Conservation (phyloP, 2,113 vertebrate genomes). For the Paracanthobrama guichenoti region DNA sequence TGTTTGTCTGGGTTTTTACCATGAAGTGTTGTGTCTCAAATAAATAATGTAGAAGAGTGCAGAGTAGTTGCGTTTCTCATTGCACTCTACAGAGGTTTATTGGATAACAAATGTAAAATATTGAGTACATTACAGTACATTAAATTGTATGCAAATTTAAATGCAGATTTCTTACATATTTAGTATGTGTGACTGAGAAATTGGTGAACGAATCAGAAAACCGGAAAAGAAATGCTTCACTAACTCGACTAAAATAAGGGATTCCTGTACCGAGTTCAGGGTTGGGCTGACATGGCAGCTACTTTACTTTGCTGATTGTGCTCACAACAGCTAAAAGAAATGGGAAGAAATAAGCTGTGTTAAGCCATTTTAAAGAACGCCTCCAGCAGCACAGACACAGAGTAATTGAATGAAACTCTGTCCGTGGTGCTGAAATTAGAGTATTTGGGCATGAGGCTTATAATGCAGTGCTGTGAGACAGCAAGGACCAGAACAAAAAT, state of each 20-base stretch:
- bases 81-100: constrained; percentile 64
- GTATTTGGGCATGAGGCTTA: constrained; percentile 7
- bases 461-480: not conserved
- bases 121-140: not conserved
- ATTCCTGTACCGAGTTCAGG: not conserved
- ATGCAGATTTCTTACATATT: not conserved
- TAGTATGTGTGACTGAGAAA: too few species aligned
- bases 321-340: constrained; percentile 41
- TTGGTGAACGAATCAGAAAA: not conserved
- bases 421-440: constrained; percentile 59
- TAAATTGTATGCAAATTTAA: not conserved
- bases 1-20: constrained; percentile 63
- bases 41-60: constrained; percentile 66
- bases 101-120: constrained; percentile 47
- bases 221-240: not conserved
- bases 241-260: not conserved
- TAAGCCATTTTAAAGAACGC: constrained; percentile 42
- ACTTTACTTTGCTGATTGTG: constrained; percentile 26
- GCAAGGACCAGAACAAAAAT: constrained; percentile 4
- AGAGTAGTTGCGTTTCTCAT: constrained; percentile 59
- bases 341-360: constrained; percentile 35
- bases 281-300: constrained; percentile 11
- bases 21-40: constrained; percentile 63
- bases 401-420: constrained; percentile 43
- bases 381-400: constrained; percentile 31